A percentile compares a stretch with the other conserved stretches of the same genome.
These are phyloP conservation scores for Athripsodes cinereus DNA, from an alignment of 2,888 invertebrate species.

Conservation along the genomic window DNA sequence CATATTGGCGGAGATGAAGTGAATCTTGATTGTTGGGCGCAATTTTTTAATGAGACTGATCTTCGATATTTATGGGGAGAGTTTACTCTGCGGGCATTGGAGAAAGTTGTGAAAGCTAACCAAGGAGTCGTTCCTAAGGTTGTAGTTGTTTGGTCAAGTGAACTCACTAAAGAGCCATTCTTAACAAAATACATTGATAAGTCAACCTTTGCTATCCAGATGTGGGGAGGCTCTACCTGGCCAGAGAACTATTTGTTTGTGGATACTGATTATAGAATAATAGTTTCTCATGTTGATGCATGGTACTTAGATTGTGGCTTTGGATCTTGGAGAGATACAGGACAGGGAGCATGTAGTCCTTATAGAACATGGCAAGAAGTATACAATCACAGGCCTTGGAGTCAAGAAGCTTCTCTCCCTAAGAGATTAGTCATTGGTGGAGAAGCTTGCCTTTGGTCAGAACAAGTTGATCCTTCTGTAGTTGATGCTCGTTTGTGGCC, in stretches of 20 bases:
- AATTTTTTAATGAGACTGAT: constrained; percentile 68
- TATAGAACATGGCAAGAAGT: constrained; percentile 84
- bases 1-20: constrained; percentile 84
- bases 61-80: constrained; percentile 74
- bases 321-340: constrained; percentile 77
- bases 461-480: constrained; percentile 69
- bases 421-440: constrained; percentile 58
- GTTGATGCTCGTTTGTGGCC: constrained; percentile 80
- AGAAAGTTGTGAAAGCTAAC: constrained; percentile 57
- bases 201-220: constrained; percentile 59
- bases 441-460: constrained; percentile 80
- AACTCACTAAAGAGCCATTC: constrained; percentile 67
- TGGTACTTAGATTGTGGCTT: constrained; percentile 88
- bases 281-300: constrained; percentile 80
- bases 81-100: constrained; percentile 62
- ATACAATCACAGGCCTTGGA: constrained; percentile 78
- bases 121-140: constrained; percentile 51
- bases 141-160: constrained; percentile 70
- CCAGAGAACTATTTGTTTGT: constrained; percentile 71
- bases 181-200: constrained; percentile 50
- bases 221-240: constrained; percentile 80
- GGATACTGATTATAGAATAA: constrained; percentile 69
- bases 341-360: constrained; percentile 81
- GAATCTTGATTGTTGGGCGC: constrained; percentile 74
- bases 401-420: constrained; percentile 38